Evolutionary conservation across 2,797 vertebrate species (phyloP), one percentile per base, ranked within the genome.

Genomic region (Sebastes nivosus): DNA sequence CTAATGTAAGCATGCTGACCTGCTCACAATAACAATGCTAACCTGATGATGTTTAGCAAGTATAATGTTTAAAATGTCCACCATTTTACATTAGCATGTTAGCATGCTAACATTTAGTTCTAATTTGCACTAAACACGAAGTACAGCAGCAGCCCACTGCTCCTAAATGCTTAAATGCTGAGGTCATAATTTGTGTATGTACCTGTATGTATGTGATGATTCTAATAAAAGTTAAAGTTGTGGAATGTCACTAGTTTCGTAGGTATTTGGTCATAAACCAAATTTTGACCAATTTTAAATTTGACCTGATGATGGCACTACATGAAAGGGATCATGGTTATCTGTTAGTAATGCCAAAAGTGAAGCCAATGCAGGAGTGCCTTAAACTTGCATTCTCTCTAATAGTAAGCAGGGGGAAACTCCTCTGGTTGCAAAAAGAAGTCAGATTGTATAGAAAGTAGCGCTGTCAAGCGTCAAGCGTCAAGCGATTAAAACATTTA

Each of bases 361-460:
- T 42, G 13, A 42, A 42, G 38, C 13, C 38, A 42, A 42, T 42
- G 38, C 38, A 16, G 13, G 13, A 42, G 38, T 42, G 13, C 38
- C 38, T 42, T 42, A 42, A 42, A 42, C 38, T 16, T 42, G 38
- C 38, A 16, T 42, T 42, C 38, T 16, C 38, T 42, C 38, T 42
- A 42, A 42, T 42, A 0, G 13, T 3, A 16, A 42, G 38, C 13
- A 42, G 38, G 13, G 0, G 38, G 38, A 1, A 1, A 42, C 38
- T 42, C 38, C 13, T 42, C 13, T 42, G 38, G 38, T 42, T 42
- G 38, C 38, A 42, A 42, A 42, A 42, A 16, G 38, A 42, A 42
- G 38, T 42, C 38, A 42, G 38, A 42, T 42, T 16, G 38, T 42
- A 42, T 42, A 42, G 38, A 42, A 42, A 42, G 38, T 16, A 16